Evolutionary conservation across 2,797 vertebrate species (phyloP).

Genomic region (Calcarius lapponicus): DNA sequence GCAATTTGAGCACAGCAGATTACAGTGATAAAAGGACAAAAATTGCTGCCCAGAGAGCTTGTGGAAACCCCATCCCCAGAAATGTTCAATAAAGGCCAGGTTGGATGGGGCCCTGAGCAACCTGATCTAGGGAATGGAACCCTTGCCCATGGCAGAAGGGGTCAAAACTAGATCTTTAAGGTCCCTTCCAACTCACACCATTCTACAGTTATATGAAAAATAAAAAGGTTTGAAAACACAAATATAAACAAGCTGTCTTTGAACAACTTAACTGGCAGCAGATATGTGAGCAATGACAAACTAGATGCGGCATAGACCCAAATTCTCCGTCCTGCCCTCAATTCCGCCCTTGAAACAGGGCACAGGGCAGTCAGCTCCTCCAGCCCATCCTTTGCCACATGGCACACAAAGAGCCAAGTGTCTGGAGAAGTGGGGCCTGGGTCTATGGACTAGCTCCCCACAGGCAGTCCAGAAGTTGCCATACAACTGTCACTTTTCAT

Average conservation of each 20-base stretch:
- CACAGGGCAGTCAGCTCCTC: neutral
- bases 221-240: neutral
- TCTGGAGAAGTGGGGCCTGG: neutral
- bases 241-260: neutral
- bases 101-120: neutral
- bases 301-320: neutral
- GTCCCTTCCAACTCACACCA: neutral
- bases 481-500: neutral
- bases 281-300: neutral
- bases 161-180: neutral
- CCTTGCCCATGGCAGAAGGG: neutral
- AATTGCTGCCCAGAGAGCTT: neutral
- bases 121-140: neutral
- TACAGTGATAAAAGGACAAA: neutral
- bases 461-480: neutral
- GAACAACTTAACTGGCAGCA: neutral
- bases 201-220: neutral
- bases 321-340: accelerated
- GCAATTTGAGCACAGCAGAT: neutral
- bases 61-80: neutral
- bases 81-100: neutral
- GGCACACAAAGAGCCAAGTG: neutral
- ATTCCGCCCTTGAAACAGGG: neutral
- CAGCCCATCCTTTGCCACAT: accelerated
- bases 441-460: neutral